Evolutionary conservation across 2,888 invertebrate species (phyloP).

Genomic region (Gandaritis pyraliata): DNA sequence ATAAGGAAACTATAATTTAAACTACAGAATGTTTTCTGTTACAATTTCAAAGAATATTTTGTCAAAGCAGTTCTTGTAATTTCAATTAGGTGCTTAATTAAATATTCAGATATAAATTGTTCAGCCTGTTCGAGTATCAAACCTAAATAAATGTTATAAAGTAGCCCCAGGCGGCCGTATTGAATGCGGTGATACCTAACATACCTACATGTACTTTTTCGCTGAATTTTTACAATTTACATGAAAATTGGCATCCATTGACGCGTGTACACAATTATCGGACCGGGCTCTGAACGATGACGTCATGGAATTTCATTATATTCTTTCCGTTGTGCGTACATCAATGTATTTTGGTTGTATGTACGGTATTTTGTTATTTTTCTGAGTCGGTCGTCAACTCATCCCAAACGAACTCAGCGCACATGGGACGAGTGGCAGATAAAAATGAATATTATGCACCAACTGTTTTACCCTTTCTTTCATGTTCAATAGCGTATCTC

Average conservation of each 20-base stretch:
- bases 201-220: constrained; percentile 13
- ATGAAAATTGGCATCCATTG: constrained; percentile 58
- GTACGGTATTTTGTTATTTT: neutral
- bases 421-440: too few relatives aligned
- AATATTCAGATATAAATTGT: too few relatives aligned
- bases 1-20: too few relatives aligned
- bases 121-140: too few relatives aligned
- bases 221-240: constrained; percentile 57
- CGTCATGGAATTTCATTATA: constrained; percentile 28
- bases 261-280: constrained; percentile 67
- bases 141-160: neutral
- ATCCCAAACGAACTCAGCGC: too few relatives aligned
- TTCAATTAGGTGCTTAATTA: too few relatives aligned
- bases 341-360: neutral
- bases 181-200: constrained; percentile 11
- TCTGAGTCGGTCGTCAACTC: neutral
- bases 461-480: too few relatives aligned
- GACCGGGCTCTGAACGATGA: constrained; percentile 32
- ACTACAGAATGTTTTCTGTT: too few relatives aligned
- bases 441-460: too few relatives aligned
- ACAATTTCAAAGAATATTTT: too few relatives aligned
- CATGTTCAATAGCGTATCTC: too few relatives aligned
- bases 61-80: too few relatives aligned
- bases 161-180: neutral
- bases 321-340: constrained; percentile 10